Base-by-base conservation (phyloP, 2,113 vertebrate genomes). In the Melospiza melodia region DNA sequence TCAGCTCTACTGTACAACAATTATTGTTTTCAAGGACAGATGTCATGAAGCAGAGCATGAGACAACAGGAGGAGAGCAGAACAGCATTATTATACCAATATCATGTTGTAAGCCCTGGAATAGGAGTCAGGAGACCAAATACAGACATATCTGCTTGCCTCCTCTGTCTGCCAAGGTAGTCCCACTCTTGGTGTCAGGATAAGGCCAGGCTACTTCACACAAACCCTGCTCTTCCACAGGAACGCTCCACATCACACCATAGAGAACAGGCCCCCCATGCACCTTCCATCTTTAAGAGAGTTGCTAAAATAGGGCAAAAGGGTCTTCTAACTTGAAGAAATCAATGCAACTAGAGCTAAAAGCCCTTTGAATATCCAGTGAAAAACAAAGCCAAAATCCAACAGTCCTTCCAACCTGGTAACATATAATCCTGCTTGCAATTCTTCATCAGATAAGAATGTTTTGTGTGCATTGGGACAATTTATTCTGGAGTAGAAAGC, bases 361-460 rank as follows among this genome's bases (percentile, higher is more conserved):
- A 59, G 37, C 3, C 17, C 23, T 87, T 69, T 4, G 22, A 95
- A 74, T 73, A 67, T 27, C 6, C 37, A 91, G 31, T 15, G n/a
- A 82, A 41, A 30, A 63, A 25, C 1, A 12, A 91, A 93, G 37
- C 48, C 48, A 85, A 86, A 90, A 73, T 44, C 20, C 67, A 43
- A 0, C 3, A 11, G 30, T 66, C 52, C 75, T 90, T 84, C 94
- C 94, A 92, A 10, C 23, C 27, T 43, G 2, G n/a, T 46, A 79
- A 76, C 2, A 9, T 67, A 41, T 68, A 90, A 67, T 62, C 71
- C 48, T 46, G 49, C 84, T 95, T 91, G 88, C 77, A 95, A 19
- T 65, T 91, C 91, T 96, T 95, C 85, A 93, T 89, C 95, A 93
- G 95, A 95, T 89, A 96, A 97, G 95, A 96, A 85, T 89, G 74